A percentile compares a stretch with the other conserved stretches of the same genome.
Conservation (phyloP, 1,140 invertebrate genomes). For the Papilio glaucus region DNA sequence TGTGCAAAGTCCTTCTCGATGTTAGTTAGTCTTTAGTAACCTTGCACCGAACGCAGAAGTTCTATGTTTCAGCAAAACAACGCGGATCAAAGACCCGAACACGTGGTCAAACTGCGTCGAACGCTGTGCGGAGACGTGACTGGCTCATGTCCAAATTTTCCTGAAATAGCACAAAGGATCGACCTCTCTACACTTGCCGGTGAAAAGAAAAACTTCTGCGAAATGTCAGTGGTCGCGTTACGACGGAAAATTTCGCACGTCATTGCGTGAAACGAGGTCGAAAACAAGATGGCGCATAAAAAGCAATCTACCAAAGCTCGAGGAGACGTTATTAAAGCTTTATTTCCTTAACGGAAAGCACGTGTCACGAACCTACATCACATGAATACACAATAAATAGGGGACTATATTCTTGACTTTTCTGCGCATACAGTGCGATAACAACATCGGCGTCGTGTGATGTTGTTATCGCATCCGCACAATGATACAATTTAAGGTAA, state of each 20-base stretch:
- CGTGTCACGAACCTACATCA: not conserved
- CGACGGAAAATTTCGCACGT: constrained; percentile 72
- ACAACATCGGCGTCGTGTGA: too few relatives aligned
- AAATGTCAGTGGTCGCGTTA: constrained; percentile 66
- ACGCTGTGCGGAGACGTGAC: constrained; percentile 53
- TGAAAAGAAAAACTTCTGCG: constrained; percentile 78
- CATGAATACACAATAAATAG: not conserved
- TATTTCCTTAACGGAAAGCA: not conserved
- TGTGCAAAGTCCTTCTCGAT: constrained; percentile 18
- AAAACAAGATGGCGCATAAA: not conserved
- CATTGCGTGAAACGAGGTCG: constrained; percentile 44
- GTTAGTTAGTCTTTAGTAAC: not conserved
- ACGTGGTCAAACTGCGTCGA: constrained; percentile 65
- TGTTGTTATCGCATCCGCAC: too few relatives aligned
- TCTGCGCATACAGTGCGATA: too few relatives aligned
- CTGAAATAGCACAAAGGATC: constrained; percentile 82
- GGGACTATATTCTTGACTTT: too few relatives aligned
- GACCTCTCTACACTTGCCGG: constrained; percentile 60
- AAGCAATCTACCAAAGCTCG: not conserved
- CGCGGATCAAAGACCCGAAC: constrained; percentile 63
- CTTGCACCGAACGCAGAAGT: constrained; percentile 39
- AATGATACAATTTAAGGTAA: too few relatives aligned
- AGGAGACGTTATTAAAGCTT: not conserved
- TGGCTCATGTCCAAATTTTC: constrained; percentile 73
- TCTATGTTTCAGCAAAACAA: constrained; percentile 43